Evolutionary conservation across 2,797 vertebrate species (phyloP), one percentile per base, ranked within the genome.

Genomic region (Toxotes lorentzi): DNA sequence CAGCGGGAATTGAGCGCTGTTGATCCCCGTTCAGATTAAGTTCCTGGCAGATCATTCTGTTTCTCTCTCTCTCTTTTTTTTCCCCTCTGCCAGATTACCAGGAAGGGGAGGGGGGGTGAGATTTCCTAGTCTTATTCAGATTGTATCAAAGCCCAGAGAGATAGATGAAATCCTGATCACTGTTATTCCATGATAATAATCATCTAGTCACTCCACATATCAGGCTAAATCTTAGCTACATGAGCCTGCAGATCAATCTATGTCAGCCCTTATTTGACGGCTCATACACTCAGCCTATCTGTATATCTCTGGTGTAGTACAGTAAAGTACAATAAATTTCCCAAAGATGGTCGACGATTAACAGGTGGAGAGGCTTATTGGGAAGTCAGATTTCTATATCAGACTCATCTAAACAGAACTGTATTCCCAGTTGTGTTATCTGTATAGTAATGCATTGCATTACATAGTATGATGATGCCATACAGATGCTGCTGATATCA

Each of bases 1-100:
- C 86, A 89, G 86, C 90, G 54, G 82, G 86, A 91, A 91, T 93
- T 92, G 92, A 91, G 68, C 72, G 34, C 61, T 13, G 85, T 79
- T 91, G 90, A 93, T 93, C 92, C 83, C 70, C 79, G 11, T 75
- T 90, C 89, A 93, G 94, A 94, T 94, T 93, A 93, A 93, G 79
- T 58, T 86, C 62, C 82, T 81, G 81, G 75, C 83, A 73, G 86
- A 89, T 91, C 80, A 2, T 63, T 73, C 64, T 56, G 34, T 83
- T 56, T 79, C 34, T 78, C 34, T 51, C 7, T 11, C 38, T 32
- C 59, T 50, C 34, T 67, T 53, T 60, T 23, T 54, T 59, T 43
- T 50, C 12, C 34, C 7, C 54, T 64, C 73, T 38, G 13, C 32
- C 86, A 90, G 92, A 94, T 94, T 94, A 93, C 74, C 78, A 76